These are phyloP conservation scores for Chloroceryle amazona DNA, from an alignment of 2,797 vertebrate genomes.

Conservation along the genomic window DNA sequence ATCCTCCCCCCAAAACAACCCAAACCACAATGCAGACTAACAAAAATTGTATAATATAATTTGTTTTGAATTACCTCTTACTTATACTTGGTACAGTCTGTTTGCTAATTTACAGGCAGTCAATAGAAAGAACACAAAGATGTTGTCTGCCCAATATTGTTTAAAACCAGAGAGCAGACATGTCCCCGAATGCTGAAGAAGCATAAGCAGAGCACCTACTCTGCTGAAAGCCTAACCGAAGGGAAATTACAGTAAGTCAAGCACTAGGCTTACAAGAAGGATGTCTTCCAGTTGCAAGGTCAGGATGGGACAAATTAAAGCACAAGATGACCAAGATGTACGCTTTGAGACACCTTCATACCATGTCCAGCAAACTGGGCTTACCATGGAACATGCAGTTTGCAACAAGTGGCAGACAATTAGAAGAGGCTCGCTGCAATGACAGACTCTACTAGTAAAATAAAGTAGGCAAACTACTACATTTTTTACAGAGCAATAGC, in stretches of 20 bases:
- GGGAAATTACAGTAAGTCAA: not conserved
- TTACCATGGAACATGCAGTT: not conserved
- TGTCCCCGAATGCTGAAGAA: not conserved
- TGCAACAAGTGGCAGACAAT: not conserved
- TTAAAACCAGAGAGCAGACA: not conserved
- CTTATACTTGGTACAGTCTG: not conserved
- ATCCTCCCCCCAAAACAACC: not conserved
- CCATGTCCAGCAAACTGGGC: not conserved
- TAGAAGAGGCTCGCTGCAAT: not conserved
- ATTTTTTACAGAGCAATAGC: not conserved
- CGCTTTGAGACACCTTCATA: not conserved
- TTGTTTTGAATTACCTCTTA: not conserved
- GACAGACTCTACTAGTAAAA: not conserved
- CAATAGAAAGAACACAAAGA: not conserved
- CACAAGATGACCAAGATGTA: not conserved
- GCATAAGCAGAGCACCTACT: not conserved
- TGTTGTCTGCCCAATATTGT: not conserved
- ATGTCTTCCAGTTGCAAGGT: not conserved
- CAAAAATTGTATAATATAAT: not conserved
- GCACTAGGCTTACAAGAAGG: not conserved
- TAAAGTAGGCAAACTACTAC: not conserved
- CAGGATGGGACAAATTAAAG: not conserved
- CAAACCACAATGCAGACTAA: not conserved
- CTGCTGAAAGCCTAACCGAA: not conserved
- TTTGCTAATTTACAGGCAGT: not conserved